Conservation (phyloP, 2,797 vertebrate species). For the Cyprinodon diabolis region DNA sequence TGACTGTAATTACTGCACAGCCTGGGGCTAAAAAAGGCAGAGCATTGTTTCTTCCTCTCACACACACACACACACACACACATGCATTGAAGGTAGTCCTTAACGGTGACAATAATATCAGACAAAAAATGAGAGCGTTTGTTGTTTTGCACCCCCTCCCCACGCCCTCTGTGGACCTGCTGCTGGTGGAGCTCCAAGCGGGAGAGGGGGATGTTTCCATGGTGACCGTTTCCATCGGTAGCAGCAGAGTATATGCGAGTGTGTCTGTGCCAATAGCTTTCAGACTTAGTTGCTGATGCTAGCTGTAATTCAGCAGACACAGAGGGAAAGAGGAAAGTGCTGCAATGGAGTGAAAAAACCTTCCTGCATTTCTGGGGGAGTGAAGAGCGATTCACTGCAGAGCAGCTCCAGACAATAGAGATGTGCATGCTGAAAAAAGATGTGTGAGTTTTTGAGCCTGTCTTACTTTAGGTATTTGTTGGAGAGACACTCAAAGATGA, state of each 20-base stretch:
- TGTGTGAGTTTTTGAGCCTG: conserved; percentile 12
- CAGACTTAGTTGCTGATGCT: conserved; percentile 76
- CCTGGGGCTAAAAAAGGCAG: conserved; percentile 38
- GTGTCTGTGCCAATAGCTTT: conserved; percentile 70
- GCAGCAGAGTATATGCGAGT: conserved; percentile 58
- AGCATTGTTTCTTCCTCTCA: conserved; percentile 39
- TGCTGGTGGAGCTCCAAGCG: conserved; percentile 82
- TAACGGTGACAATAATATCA: conserved; percentile 59
- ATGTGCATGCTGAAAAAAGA: conserved; percentile 11
- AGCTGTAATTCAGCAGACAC: conserved; percentile 76
- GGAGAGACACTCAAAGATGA: conserved; percentile 29
- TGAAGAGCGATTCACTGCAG: conserved; percentile 52
- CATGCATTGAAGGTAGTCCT: conserved; percentile 39
- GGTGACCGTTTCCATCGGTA: conserved; percentile 89
- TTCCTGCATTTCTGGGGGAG: conserved; percentile 56
- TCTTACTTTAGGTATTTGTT: conserved; percentile 35
- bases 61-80: conserved; percentile 15
- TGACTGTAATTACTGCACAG: conserved; percentile 71
- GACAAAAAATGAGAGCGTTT: conserved; percentile 52
- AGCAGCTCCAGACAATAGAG: conserved; percentile 65
- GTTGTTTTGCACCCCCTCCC: conserved; percentile 69
- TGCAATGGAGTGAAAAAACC: conserved; percentile 73
- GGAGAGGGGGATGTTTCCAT: conserved; percentile 93
- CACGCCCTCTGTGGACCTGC: conserved; percentile 79
- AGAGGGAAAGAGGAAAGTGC: conserved; percentile 47